Conservation (phyloP, 2,888 invertebrate genomes). For the Zygothrica quintamaculata region DNA sequence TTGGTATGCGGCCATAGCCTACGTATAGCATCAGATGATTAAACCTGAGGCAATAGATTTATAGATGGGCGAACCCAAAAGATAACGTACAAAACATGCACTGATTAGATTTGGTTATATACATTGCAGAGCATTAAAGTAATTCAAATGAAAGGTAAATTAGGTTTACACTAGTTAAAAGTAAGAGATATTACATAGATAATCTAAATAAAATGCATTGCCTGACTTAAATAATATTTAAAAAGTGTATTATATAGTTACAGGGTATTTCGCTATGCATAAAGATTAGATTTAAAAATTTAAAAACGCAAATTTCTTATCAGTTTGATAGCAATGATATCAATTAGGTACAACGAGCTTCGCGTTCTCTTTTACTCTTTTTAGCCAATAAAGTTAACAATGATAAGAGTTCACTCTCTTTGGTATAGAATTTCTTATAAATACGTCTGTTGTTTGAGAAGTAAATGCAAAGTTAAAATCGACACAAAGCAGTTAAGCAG, state of each 20-base stretch:
- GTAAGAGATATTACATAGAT: too few species aligned
- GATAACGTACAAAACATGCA: too few species aligned
- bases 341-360: not conserved
- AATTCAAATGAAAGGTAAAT: too few species aligned
- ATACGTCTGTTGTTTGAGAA: conserved; percentile 22
- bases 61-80: conserved; percentile 20
- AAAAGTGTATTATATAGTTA: too few species aligned
- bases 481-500: conserved; percentile 47
- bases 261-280: conserved; percentile 12
- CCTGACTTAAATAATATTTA: too few species aligned
- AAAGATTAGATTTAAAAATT: conserved; percentile 4
- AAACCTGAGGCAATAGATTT: conserved; percentile 25
- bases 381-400: conserved; percentile 1
- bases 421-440: conserved; percentile 51
- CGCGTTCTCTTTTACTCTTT: conserved; percentile 8
- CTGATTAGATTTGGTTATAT: too few species aligned
- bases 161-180: too few species aligned
- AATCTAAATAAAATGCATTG: too few species aligned
- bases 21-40: conserved; percentile 26
- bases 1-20: conserved; percentile 11
- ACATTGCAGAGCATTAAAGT: too few species aligned
- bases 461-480: conserved; percentile 50
- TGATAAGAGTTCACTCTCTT: conserved; percentile 31
- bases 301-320: conserved; percentile 34
- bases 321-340: conserved; percentile 28